A percentile compares a stretch with the other conserved stretches of the same genome.
These are phyloP conservation scores for Eutolmus rufibarbis DNA, from an alignment of 2,888 invertebrate genomes.

Conservation along the genomic window DNA sequence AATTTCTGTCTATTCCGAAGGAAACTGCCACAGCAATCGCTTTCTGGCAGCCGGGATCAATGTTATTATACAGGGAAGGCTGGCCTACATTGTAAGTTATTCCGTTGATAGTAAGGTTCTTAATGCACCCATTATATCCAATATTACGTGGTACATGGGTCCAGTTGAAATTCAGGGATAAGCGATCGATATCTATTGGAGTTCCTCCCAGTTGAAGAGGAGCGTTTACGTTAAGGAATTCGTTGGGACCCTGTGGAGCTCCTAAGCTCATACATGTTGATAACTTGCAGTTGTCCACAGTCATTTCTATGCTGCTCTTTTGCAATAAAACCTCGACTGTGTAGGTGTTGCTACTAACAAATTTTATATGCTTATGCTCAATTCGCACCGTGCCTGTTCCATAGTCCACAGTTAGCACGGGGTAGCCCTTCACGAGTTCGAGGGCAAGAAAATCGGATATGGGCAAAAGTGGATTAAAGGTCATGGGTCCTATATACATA, in stretches of 20 bases:
- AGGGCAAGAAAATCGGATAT: slow-evolving; percentile 89
- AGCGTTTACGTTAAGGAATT: slow-evolving; percentile 82
- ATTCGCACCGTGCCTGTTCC: slow-evolving; percentile 81
- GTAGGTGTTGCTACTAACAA: slow-evolving; percentile 88
- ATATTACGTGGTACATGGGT: slow-evolving; percentile 71
- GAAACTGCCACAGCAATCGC: slow-evolving; percentile 79
- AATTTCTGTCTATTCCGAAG: slow-evolving; percentile 85
- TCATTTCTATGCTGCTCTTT: slow-evolving; percentile 74
- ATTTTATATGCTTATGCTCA: slow-evolving; percentile 73
- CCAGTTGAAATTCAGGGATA: slow-evolving; percentile 75
- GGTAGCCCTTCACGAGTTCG: slow-evolving; percentile 84
- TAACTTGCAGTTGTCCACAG: slow-evolving; percentile 77
- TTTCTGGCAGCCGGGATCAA: slow-evolving; percentile 77
- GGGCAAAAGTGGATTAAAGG: slow-evolving; percentile 69
- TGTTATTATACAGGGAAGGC: slow-evolving; percentile 76
- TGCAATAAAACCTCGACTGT: slow-evolving; percentile 80
- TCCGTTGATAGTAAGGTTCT: slow-evolving; percentile 87
- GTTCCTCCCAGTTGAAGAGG: slow-evolving; percentile 88
- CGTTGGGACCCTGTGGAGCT: slow-evolving; percentile 74
- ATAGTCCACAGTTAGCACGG: slow-evolving; percentile 84
- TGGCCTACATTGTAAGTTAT: slow-evolving; percentile 88
- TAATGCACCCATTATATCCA: slow-evolving; percentile 88
- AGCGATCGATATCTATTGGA: slow-evolving; percentile 69
- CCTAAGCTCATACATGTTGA: slow-evolving; percentile 76
- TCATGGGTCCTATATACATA: slow-evolving; percentile 88